Base-by-base conservation (phyloP, 2,797 vertebrate genomes). In the Tapirus indicus region DNA sequence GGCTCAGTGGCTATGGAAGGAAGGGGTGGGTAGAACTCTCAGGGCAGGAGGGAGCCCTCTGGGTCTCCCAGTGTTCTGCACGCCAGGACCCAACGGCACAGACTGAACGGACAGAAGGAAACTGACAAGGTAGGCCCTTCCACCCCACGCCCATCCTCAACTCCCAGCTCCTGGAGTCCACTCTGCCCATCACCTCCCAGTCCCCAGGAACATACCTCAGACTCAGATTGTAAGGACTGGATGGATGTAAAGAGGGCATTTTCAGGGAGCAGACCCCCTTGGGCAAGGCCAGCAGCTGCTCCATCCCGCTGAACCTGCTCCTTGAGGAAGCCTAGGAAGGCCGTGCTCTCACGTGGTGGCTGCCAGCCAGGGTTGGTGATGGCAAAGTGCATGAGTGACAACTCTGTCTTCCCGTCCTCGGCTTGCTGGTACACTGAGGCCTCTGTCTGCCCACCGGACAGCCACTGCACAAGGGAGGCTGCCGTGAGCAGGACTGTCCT, bases 341-440 rank as follows among this genome's bases (percentile, higher is more conserved):
- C 99, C 0, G 99, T 99, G 98, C 99, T 99, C 98, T 99, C 99
- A 0, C 99, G 99, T 1, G 99, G 99, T 0, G 99, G 99, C 98
- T 99, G 99, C 99, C 99, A 99, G 94, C 99, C 99, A 17, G 99
- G 99, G 97, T 99, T 99, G 89, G 99, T 99, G 98, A 99, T 99
- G 96, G 99, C 99, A 66, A 99, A 99, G 98, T 99, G 99, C 99
- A 99, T 99, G 94, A 99, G 99, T 0, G 99, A 99, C 95, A 99
- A 98, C 97, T 99, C 99, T 0, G 99, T 99, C 98, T 99, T 99
- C 75, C 99, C 99, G 0, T 99, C 99, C 97, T 99, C 99, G 0
- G 99, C 99, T 98, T 99, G 99, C 98, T 99, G 99, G 98, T 99
- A 99, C 97, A 99, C 99, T 7, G 99, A 99, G 5, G 99, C 99